phyloP scores from a whole-genome alignment of 2,113 vertebrate genomes.

The Elaphurus davidianus region DNA sequence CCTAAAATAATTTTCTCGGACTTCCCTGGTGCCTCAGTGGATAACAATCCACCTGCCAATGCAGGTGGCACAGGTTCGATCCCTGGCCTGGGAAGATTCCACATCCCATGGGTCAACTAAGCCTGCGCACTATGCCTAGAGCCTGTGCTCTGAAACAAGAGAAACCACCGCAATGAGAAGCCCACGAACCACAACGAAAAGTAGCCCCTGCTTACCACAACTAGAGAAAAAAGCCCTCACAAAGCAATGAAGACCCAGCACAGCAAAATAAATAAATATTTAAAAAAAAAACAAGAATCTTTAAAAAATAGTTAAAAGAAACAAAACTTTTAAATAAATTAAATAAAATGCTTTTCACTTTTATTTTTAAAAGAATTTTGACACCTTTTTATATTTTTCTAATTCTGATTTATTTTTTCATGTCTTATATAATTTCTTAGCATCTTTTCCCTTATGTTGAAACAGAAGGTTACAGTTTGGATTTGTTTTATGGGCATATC shows the following conservation, averaged over 20 bases:
- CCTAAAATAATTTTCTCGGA: not conserved
- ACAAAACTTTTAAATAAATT: not conserved
- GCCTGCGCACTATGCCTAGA: not conserved
- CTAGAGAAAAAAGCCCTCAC: not conserved
- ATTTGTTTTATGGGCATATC: not conserved
- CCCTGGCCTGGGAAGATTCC: not conserved
- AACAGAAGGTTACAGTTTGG: not conserved
- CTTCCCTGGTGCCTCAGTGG: not conserved
- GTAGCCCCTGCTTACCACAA: not conserved
- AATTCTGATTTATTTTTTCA: not conserved
- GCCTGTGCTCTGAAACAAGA: not conserved
- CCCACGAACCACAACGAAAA: fast-evolving
- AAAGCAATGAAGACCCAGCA: not conserved
- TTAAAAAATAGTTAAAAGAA: not conserved
- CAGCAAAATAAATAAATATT: not conserved
- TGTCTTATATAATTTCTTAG: not conserved
- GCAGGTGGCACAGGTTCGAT: not conserved
- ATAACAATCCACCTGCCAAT: not conserved
- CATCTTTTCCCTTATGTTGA: not conserved
- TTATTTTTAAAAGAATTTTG: not conserved
- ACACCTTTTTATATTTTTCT: not conserved
- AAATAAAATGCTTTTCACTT: not conserved
- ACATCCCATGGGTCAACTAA: not conserved
- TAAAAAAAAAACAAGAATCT: not conserved
- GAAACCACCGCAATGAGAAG: not conserved